Conservation (phyloP, 2,113 vertebrate species). For the Ibidorhyncha struthersii region DNA sequence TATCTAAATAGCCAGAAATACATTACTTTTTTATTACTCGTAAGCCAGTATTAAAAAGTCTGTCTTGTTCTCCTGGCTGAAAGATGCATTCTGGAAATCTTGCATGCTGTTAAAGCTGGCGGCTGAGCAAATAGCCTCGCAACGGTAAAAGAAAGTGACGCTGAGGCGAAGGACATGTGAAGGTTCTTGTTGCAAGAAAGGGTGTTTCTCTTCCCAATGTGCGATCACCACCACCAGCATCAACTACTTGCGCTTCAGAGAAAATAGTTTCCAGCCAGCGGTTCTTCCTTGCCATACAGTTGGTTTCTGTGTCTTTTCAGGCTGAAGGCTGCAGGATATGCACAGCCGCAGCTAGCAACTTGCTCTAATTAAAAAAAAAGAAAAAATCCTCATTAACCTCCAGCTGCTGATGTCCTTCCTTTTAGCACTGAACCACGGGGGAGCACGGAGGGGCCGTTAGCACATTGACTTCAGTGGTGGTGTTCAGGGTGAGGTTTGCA, state of each 20-base stretch:
- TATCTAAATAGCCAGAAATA: slow-evolving; percentile 46
- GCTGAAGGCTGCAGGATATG: neutral
- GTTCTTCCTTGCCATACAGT: neutral
- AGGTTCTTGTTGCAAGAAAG: neutral
- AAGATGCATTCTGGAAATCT: neutral
- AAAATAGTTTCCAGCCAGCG: neutral
- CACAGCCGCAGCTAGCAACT: neutral
- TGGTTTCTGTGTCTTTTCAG: neutral
- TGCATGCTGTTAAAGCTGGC: neutral
- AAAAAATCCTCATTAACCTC: neutral
- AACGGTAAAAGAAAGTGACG: neutral
- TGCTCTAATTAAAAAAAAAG: neutral
- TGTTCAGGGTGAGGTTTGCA: neutral
- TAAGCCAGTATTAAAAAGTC: neutral
- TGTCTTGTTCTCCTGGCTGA: neutral
- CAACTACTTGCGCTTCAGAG: neutral
- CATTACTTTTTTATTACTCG: neutral
- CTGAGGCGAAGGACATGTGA: fast-evolving
- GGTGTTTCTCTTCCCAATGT: fast-evolving
- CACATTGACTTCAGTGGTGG: neutral
- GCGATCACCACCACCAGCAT: neutral
- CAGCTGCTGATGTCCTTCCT: neutral
- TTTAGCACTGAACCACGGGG: neutral
- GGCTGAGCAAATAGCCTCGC: neutral
- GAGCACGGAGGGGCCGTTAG: neutral